phyloP scores from a whole-genome alignment of 2,888 invertebrate species.

The Empis stercorea region DNA sequence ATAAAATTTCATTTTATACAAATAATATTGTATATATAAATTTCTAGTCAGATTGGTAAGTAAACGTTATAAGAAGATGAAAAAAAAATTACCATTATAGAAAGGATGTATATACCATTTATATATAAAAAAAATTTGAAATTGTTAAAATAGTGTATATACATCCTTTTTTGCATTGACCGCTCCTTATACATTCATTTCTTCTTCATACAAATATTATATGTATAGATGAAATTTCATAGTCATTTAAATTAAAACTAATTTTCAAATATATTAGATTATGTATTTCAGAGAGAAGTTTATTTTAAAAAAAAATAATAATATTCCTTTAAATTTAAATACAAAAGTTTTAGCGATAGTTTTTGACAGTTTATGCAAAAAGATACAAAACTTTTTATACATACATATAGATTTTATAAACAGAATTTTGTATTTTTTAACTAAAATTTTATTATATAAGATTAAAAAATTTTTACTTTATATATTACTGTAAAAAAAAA shows the following conservation, averaged over 20 bases:
- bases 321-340: no score
- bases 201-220: no score
- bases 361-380: constrained; percentile 13
- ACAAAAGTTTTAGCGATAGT: constrained; percentile 13
- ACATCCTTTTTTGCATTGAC: not conserved
- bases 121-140: not conserved
- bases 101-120: not conserved
- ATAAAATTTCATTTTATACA: no score
- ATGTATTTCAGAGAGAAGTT: no score
- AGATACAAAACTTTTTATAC: not conserved
- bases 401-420: not conserved
- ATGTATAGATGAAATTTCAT: no score
- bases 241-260: no score
- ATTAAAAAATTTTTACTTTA: not conserved
- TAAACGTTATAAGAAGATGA: no score
- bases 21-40: no score
- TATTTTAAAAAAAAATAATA: no score
- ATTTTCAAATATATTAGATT: no score
- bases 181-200: no score
- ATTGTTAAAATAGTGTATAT: not conserved
- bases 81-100: not conserved
- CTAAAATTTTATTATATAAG: not conserved
- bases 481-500: not conserved
- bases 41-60: no score
- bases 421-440: not conserved